A percentile compares a stretch with the other conserved stretches of the same genome.
Evolutionary conservation across 2,797 vertebrate species (phyloP).

Genomic region (Taenioides sp.): DNA sequence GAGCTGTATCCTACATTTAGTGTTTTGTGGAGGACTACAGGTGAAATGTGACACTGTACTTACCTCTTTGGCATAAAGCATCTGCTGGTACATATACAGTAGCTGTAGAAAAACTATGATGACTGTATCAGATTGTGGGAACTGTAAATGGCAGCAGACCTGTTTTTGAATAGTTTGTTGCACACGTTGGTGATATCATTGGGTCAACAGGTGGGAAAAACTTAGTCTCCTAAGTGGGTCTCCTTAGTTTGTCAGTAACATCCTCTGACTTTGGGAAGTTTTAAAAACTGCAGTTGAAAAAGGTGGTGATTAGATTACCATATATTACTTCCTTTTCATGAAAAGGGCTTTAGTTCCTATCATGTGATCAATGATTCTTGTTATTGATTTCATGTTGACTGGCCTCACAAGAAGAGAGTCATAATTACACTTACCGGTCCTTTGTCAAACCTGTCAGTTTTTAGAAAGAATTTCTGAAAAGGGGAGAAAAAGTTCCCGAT

Average conservation of each 20-base stretch:
- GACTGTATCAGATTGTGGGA: neutral
- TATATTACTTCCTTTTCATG: conserved; percentile 1
- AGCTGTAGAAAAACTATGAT: neutral
- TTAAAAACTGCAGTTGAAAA: neutral
- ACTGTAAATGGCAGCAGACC: neutral
- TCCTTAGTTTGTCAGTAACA: neutral
- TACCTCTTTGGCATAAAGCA: neutral
- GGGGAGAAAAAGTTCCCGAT: neutral
- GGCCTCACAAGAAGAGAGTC: neutral
- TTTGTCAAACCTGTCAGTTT: neutral
- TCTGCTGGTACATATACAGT: neutral
- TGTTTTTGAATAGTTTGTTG: neutral
- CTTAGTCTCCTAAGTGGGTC: conserved; percentile 2
- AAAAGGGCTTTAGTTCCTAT: neutral
- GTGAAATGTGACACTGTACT: conserved; percentile 2
- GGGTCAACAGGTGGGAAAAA: conserved; percentile 6
- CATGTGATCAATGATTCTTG: neutral
- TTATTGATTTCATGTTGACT: conserved; percentile 2
- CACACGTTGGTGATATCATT: neutral
- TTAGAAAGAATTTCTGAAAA: neutral
- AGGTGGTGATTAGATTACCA: neutral
- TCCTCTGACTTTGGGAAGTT: neutral
- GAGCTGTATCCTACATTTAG: neutral
- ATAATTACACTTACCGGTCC: neutral
- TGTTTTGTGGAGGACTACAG: conserved; percentile 1